Evolutionary conservation across 2,888 invertebrate species (phyloP), one percentile per base, ranked within the genome.

Genomic region (Apotomis betuletana): DNA sequence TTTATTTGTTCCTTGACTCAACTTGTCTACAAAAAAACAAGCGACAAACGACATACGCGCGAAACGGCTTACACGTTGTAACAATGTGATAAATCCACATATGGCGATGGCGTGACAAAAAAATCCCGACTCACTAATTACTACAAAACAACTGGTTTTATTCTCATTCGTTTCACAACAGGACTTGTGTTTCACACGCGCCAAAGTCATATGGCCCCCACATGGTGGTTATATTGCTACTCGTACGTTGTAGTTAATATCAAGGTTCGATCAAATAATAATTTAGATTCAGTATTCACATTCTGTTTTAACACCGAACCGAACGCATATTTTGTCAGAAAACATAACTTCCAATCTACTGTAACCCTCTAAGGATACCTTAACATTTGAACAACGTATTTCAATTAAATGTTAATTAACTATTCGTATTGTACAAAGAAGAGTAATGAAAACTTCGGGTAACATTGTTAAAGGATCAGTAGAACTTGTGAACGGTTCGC

Each of bases 381-480:
- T 61, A 38, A 51, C 55, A 60, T 65, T 71, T 61, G 36, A 62
- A 72, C 74, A 78, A 76, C 78, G 75, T 79, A 83, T 85, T 83
- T 81, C 79, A 83, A 87, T 87, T 86, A 84, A 83, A 84, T 83
- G 83, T 78, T 85, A 87, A 88, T 87, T 85, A 87, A 85, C 83
- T 86, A 89, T 88, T 85, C 85, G 83, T 84, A 85, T 81, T 80
- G 83, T 76, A 84, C 83, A 83, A 84, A 84, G 80, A 81, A 83
- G 82, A 82, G 82, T 81, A 78, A 80, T 83, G 82, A 84, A 87
- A 85, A 88, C 86, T 88, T 87, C 79, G 76, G 68, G 78, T 86
- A 89, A 88, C 84, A 84, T 83, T 86, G 86, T 88, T 87, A 88
- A 82, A 85, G 85, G 87, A 88, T 88, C 87, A 85, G 82, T 79